Conservation (phyloP, 2,113 vertebrate species). For the Pygoscelis adeliae region DNA sequence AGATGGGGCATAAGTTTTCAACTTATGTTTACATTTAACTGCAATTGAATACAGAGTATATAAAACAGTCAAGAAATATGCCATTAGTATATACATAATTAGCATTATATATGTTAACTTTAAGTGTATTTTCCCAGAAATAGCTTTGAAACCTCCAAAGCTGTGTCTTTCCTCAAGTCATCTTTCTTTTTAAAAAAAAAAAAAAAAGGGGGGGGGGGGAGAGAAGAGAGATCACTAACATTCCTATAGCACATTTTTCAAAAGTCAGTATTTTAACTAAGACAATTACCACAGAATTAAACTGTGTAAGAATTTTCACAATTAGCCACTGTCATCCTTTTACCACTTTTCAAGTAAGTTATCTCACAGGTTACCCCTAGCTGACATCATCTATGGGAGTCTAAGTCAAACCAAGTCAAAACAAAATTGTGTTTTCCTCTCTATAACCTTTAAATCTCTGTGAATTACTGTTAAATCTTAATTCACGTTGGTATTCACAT, state of each 20-base stretch:
- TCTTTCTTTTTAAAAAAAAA: not conserved
- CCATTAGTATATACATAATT: not conserved
- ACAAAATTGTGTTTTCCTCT: not conserved
- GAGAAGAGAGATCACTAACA: not conserved
- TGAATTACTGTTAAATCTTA: not conserved
- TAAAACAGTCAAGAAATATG: not conserved
- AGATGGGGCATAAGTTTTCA: not conserved
- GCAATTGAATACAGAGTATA: not conserved
- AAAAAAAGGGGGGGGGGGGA: accelerated
- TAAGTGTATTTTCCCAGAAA: not conserved
- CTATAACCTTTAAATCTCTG: not conserved
- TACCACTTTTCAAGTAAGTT: not conserved
- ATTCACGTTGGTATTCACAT: not conserved
- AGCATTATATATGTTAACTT: not conserved
- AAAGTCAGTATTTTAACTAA: not conserved
- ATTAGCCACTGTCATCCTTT: not conserved
- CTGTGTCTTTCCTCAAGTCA: not conserved
- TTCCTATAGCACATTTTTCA: not conserved
- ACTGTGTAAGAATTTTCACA: not conserved
- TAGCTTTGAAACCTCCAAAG: not conserved
- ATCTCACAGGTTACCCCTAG: not conserved
- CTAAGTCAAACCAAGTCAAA: not conserved
- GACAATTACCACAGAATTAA: not conserved
- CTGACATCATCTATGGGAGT: not conserved
- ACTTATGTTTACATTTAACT: not conserved